These are phyloP conservation scores for Thyatira batis DNA, from an alignment of 2,888 invertebrate genomes.

Conservation along the genomic window DNA sequence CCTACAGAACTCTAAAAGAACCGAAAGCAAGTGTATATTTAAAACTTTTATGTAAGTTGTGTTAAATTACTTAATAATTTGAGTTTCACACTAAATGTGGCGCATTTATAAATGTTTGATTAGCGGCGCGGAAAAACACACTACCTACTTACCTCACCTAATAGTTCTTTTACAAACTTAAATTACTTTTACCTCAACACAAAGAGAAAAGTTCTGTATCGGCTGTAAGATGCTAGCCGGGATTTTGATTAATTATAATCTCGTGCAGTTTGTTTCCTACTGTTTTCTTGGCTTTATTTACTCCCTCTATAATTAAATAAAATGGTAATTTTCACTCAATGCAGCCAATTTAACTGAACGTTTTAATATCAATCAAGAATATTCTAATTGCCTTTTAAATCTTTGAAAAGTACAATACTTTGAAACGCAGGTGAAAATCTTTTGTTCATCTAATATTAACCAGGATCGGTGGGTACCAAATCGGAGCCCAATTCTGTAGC, in stretches of 20 bases:
- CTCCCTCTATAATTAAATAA: conserved; percentile 7
- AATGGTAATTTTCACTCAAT: not conserved
- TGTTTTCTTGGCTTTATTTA: conserved; percentile 10
- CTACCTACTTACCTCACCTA: conserved; percentile 58
- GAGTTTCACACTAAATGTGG: conserved; percentile 44
- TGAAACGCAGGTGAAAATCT: not conserved
- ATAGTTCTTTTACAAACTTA: conserved; percentile 62
- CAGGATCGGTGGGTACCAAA: not conserved
- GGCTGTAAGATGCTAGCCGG: conserved; percentile 25
- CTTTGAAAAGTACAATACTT: not conserved
- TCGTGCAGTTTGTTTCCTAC: conserved; percentile 2
- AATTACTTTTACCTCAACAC: conserved; percentile 56
- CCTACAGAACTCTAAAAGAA: conserved; percentile 1
- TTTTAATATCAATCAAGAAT: not conserved
- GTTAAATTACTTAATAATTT: conserved; percentile 52
- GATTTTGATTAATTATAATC: conserved; percentile 20
- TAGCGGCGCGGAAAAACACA: conserved; percentile 51
- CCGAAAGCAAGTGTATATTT: conserved; percentile 24
- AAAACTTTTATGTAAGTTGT: conserved; percentile 43
- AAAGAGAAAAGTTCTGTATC: conserved; percentile 47
- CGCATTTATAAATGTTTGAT: conserved; percentile 61
- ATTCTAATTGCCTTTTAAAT: too few species aligned
- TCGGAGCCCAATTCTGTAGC: not conserved
- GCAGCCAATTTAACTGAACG: not conserved
- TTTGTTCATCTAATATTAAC: not conserved